Base-by-base conservation (phyloP, 2,888 invertebrate genomes). In the Apodemia hepburni region DNA sequence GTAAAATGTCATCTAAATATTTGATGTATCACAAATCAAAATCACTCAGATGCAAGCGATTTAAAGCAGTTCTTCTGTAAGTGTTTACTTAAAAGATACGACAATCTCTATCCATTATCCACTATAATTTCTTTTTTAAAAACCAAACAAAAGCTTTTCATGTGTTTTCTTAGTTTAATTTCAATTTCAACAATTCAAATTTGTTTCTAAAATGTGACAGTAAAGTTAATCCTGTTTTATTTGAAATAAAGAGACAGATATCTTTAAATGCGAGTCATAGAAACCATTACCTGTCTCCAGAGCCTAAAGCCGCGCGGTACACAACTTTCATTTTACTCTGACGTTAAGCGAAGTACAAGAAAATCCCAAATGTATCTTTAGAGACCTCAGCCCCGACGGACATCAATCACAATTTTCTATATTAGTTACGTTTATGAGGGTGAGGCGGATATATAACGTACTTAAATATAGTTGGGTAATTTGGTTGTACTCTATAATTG, bases 261-360 rank as follows among this genome's bases (percentile, higher is more conserved):
- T 45, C 42, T n/a, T 5, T 6, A 15, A 45, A 45, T n/a, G 2
- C n/a, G 6, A n/a, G n/a, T n/a, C 42, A n/a, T 45, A 45, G 42
- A n/a, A 15, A n/a, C 42, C 42, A 45, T 45, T 45, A 45, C 42
- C 42, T 45, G 42, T 45, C 42, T 45, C 42, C 15, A 15, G 42
- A 45, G 42, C 42, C 42, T 45, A n/a, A 45, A 45, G 15, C 42
- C 15, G 42, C 42, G 15, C 11, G 42, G 42, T 45, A 45, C 42
- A 45, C 42, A 45, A 45, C 42, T 45, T 45, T 47, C 45, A 47
- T 47, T 47, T 47, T 47, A 47, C 45, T 47, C 45, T 17, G 45
- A 47, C 45, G 17, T 8, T 47, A 47, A 47, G 45, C 17, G 45
- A 47, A 17, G 17, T 47, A 47, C 15, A 47, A 17, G 45, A 47